Evolutionary conservation across 2,113 vertebrate species (phyloP).

Genomic region (Catharus fuscescens): DNA sequence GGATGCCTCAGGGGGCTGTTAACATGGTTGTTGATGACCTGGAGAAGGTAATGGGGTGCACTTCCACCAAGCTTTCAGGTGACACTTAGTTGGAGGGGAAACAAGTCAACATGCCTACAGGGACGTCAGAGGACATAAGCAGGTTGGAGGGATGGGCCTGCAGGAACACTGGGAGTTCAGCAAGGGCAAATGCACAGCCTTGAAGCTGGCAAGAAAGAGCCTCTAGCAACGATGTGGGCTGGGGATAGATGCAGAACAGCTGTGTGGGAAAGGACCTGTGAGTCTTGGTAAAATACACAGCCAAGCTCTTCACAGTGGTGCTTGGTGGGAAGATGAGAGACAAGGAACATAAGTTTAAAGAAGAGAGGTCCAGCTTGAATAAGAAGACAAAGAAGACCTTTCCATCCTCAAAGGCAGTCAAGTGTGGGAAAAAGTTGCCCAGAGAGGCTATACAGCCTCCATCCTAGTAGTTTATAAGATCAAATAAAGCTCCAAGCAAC

Average conservation of each 20-base stretch:
- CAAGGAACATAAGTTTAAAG: background rate
- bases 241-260: background rate
- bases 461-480: background rate
- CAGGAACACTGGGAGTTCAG: background rate
- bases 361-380: background rate
- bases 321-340: background rate
- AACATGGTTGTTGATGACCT: background rate
- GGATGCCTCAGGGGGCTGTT: background rate
- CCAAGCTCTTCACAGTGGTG: background rate
- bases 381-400: background rate
- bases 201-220: background rate
- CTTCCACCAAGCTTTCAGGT: background rate
- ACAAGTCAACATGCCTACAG: background rate
- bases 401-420: background rate
- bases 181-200: background rate
- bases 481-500: background rate
- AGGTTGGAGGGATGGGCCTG: background rate
- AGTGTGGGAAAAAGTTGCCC: background rate
- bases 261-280: background rate
- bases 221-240: fast-evolving
- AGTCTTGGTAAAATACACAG: background rate
- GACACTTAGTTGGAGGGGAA: background rate
- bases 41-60: background rate
- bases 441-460: background rate
- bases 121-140: fast-evolving